Base-by-base conservation (phyloP, 2,888 invertebrate species). In the Drosophila maculinotata region DNA sequence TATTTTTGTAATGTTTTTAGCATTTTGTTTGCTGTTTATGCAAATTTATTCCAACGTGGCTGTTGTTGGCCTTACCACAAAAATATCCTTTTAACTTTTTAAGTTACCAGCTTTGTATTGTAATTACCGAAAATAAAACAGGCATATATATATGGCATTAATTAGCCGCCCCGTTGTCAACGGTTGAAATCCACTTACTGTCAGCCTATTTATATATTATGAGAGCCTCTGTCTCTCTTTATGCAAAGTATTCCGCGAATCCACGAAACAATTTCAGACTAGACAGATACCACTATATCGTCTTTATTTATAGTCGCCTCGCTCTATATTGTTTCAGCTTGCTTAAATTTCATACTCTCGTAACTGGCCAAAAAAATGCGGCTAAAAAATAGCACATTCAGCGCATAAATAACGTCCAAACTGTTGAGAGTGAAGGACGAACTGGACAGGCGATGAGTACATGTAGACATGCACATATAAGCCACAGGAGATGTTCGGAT, bases 11-110 rank as follows among this genome's bases (percentile, higher is more conserved):
- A 60, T 69, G 44, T 57, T 62, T 73, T 23, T 45, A 53, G 41
- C 42, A 52, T 69, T 41, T 56, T 33, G 44, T 38, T 56, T 45
- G 58, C 67, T 84, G 63, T 71, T 81, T 72, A 84, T 87, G 85
- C 69, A 78, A 81, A 80, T 81, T 52, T 62, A 49, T 69, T 44
- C 42, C 36, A 23, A 45, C 14, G 44, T 31, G 45, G 23, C 20
- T n/a, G n/a, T n/a, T n/a, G n/a, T n/a, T n/a, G n/a, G n/a, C n/a
- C n/a, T n/a, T n/a, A n/a, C n/a, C 49, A 25, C 41, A 42, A n/a
- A 30, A 51, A 49, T 42, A 48, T 42, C 38, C 35, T 49, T 69
- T 42, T 12, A 41, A 44, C 38, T 58, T 58, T 51, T 35, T 14
- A 6, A 38, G 14, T 26, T 39, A 28, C 1, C 9, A 14, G 38